Evolutionary conservation across 2,113 vertebrate genomes (phyloP).

Genomic region (Zosterops lateralis): DNA sequence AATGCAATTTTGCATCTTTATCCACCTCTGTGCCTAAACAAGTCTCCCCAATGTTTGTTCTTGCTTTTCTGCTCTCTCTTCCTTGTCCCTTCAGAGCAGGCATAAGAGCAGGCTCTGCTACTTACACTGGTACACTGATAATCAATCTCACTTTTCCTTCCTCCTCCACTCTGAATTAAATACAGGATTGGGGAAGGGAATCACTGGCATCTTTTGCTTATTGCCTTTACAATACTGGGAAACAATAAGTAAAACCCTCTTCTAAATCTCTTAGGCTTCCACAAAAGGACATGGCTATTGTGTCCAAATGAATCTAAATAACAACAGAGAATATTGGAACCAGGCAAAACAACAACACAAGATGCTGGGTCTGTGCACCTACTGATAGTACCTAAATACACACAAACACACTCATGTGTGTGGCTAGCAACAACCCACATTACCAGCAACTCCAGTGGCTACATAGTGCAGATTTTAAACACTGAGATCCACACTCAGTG

Average conservation of each 20-base stretch:
- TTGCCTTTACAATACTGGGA: not conserved
- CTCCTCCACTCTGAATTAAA: not conserved
- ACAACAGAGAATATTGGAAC: not conserved
- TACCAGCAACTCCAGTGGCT: not conserved
- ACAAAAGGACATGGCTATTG: not conserved
- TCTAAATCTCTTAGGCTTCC: not conserved
- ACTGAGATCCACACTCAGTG: not conserved
- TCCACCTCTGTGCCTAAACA: not conserved
- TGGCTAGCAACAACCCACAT: not conserved
- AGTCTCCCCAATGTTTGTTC: not conserved
- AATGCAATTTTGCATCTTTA: not conserved
- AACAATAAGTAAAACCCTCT: not conserved
- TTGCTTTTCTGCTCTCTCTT: not conserved
- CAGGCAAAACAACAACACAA: not conserved
- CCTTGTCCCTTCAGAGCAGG: not conserved
- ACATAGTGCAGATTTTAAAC: not conserved
- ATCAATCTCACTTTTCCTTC: not conserved
- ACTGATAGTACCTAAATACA: not conserved
- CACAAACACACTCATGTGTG: not conserved
- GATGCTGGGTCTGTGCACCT: too few species aligned
- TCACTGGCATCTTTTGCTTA: not conserved
- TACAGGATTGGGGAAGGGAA: not conserved
- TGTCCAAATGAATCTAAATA: not conserved
- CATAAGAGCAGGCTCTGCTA: not conserved
- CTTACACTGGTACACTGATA: not conserved